A percentile compares a stretch with the other conserved stretches of the same genome.
Evolutionary conservation across 2,113 vertebrate genomes (phyloP).

Genomic region (Tychaedon coryphoeus): DNA sequence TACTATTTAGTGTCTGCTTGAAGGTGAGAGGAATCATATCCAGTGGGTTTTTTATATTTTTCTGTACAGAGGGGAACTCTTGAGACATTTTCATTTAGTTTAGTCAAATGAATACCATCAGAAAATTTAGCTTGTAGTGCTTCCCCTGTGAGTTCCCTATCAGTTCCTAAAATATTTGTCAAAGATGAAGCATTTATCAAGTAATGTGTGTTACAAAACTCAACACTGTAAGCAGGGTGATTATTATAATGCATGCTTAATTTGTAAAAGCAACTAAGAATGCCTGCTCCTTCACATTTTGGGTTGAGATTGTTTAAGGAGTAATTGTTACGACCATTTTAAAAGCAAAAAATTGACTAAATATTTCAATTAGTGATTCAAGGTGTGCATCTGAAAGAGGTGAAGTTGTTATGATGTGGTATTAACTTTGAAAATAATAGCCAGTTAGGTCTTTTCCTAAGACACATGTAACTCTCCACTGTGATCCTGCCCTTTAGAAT

Average conservation of each 20-base stretch:
- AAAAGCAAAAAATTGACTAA: not conserved
- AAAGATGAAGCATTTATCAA: not conserved
- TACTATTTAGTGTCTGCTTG: not conserved
- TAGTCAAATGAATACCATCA: not conserved
- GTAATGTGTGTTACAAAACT: not conserved
- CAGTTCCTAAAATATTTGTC: not conserved
- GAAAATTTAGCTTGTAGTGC: not conserved
- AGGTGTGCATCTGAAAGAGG: not conserved
- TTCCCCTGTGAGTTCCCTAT: not conserved
- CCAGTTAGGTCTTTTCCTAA: not conserved
- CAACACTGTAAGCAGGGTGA: not conserved
- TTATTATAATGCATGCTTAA: not conserved
- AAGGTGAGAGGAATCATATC: not conserved
- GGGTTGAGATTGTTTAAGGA: not conserved
- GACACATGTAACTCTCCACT: not conserved
- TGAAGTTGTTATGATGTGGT: not conserved
- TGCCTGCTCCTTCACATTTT: not conserved
- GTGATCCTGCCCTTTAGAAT: not conserved
- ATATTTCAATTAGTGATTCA: not conserved
- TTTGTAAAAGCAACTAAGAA: not conserved
- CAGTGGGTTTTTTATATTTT: not conserved
- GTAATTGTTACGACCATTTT: not conserved
- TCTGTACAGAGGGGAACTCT: not conserved
- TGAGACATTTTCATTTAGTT: not conserved
- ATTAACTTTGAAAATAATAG: not conserved